Conservation (phyloP, 1,140 invertebrate genomes). For the Drosophila lowei region DNA sequence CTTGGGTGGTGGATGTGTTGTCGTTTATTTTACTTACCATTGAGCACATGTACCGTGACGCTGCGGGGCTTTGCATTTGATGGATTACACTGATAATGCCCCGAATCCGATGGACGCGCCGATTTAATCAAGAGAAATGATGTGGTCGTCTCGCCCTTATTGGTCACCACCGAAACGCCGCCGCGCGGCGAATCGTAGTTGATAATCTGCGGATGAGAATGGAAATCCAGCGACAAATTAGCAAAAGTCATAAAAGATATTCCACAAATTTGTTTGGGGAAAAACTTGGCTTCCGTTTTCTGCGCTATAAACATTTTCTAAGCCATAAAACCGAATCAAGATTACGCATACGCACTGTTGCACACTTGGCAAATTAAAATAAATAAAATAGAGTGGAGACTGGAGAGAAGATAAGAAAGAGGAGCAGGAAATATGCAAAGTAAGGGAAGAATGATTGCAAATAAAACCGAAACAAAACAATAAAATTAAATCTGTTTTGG, state of each 20-base stretch:
- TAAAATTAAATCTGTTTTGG: conserved; percentile 78
- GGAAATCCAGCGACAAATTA: conserved; percentile 14
- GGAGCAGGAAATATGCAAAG: conserved; percentile 45
- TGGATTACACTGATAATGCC: conserved; percentile 91
- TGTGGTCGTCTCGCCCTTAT: conserved; percentile 90
- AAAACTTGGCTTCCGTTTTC: not conserved
- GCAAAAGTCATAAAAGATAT: conserved; percentile 58
- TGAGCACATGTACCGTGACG: conserved; percentile 94
- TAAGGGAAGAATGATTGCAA: conserved; percentile 58
- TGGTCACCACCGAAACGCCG: conserved; percentile 89
- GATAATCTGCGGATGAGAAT: conserved; percentile 87
- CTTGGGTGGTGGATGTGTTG: conserved; percentile 50
- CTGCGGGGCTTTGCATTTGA: conserved; percentile 94
- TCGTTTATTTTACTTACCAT: conserved; percentile 89
- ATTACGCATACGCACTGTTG: conserved; percentile 80
- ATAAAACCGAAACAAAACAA: conserved; percentile 74
- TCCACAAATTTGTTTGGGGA: conserved; percentile 31
- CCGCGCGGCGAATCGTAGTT: conserved; percentile 95
- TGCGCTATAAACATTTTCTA: conserved; percentile 63
- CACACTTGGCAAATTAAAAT: conserved; percentile 69
- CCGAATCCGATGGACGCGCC: conserved; percentile 89
- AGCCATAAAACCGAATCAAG: conserved; percentile 66
- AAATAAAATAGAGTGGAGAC: conserved; percentile 24
- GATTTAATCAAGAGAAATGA: conserved; percentile 91
- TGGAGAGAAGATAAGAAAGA: conserved; percentile 15